Conservation (phyloP, 2,888 invertebrate species). For the Lissocephala sabroskyi region DNA sequence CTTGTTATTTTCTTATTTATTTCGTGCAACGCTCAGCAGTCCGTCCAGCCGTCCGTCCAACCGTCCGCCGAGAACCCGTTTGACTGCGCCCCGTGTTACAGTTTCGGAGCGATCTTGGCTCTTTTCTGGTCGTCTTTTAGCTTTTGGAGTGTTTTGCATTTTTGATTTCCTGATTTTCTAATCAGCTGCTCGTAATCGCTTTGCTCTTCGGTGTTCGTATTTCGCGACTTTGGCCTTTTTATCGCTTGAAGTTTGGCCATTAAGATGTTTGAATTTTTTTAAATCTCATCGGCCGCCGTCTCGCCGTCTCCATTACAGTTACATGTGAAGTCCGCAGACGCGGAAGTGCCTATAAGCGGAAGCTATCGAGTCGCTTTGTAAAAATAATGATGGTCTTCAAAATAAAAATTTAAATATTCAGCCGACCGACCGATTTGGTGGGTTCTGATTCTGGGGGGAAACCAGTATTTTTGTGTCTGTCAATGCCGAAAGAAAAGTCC, state of each 20-base stretch:
- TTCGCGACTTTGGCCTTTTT: conserved; percentile 13
- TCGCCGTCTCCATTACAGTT: background rate
- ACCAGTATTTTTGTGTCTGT: background rate
- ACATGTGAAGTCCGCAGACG: conserved; percentile 13
- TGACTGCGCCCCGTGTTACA: conserved; percentile 9
- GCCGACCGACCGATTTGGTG: background rate
- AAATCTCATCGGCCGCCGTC: background rate
- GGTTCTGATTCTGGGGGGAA: conserved; percentile 5
- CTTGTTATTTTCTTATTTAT: conserved; percentile 7
- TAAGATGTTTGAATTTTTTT: conserved; percentile 8
- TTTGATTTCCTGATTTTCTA: conserved; percentile 55
- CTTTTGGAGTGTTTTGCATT: conserved; percentile 45
- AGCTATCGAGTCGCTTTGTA: conserved; percentile 7
- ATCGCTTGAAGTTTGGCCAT: background rate
- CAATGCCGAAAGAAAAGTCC: background rate
- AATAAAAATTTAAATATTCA: background rate
- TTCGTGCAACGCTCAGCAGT: conserved; percentile 43
- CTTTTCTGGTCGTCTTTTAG: conserved; percentile 22
- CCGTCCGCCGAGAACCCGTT: conserved; percentile 39
- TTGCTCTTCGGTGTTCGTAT: conserved; percentile 9
- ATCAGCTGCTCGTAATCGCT: conserved; percentile 31
- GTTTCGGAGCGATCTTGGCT: background rate
- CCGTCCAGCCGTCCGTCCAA: conserved; percentile 20
- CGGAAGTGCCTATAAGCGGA: conserved; percentile 30
- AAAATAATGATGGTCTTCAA: conserved; percentile 2